These are phyloP conservation scores for Stegophylla sp. DNA, from an alignment of 2,888 invertebrate species.

Conservation along the genomic window DNA sequence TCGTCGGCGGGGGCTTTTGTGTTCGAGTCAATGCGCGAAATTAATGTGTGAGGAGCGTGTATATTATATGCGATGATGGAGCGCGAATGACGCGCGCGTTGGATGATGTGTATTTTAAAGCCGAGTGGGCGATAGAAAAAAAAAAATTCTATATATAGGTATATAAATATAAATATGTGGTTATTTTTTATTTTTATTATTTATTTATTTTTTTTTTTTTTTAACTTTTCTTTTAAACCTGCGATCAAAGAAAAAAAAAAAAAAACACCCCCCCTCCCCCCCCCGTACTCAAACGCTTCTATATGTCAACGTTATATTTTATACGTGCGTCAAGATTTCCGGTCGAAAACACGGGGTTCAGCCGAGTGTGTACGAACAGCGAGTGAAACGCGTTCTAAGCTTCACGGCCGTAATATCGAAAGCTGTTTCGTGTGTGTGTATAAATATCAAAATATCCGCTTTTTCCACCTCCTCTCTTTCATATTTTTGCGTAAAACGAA, in stretches of 20 bases:
- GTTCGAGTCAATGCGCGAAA: slow-evolving; percentile 5
- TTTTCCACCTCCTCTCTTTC: neutral
- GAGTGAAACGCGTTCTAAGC: neutral
- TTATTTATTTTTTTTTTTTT: neutral
- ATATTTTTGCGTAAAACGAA: no score
- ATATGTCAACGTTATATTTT: slow-evolving; percentile 28
- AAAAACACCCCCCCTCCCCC: no score
- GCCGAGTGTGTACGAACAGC: neutral
- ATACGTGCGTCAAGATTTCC: slow-evolving; percentile 22
- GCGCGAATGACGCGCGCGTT: slow-evolving; percentile 19
- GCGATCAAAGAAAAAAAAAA: slow-evolving; percentile 14
- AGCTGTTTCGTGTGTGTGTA: neutral
- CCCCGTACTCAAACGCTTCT: slow-evolving; percentile 2
- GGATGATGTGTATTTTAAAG: neutral
- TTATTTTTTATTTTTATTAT: slow-evolving; percentile 8
- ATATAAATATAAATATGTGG: neutral
- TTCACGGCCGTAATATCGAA: slow-evolving; percentile 18
- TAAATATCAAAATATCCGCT: neutral
- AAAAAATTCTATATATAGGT: neutral
- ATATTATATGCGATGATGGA: no score
- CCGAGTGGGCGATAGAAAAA: slow-evolving; percentile 29
- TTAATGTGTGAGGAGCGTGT: slow-evolving; percentile 14
- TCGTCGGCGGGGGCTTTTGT: slow-evolving; percentile 39
- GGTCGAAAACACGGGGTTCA: slow-evolving; percentile 20
- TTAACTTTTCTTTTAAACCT: slow-evolving; percentile 19